A percentile compares a stretch with the other conserved stretches of the same genome.
Evolutionary conservation across 2,888 invertebrate species (phyloP).

Genomic region (Phaedon cochleariae): DNA sequence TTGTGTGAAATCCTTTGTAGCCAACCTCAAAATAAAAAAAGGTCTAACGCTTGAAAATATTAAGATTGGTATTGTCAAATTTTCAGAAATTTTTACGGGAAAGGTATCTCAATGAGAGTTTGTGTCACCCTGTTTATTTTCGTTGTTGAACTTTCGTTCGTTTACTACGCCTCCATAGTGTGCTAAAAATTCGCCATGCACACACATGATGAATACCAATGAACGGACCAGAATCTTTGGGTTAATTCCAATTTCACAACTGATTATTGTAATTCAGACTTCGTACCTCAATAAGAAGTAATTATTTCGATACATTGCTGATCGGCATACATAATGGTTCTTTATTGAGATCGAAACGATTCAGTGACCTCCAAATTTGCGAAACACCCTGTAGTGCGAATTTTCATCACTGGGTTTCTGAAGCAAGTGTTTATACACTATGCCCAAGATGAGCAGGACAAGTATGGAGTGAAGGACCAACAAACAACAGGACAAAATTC

Average conservation of each 20-base stretch:
- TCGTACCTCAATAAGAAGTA: constrained; percentile 27
- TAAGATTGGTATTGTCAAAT: too few relatives aligned
- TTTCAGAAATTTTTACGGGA: too few relatives aligned
- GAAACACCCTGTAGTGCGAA: neutral
- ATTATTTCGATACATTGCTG: constrained; percentile 28
- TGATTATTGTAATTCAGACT: constrained; percentile 29
- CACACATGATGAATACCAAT: constrained; percentile 8
- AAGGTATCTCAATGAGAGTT: neutral
- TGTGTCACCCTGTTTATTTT: neutral
- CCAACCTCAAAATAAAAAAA: too few relatives aligned
- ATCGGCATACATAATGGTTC: constrained; percentile 28
- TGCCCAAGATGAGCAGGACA: too few relatives aligned
- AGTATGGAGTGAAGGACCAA: too few relatives aligned
- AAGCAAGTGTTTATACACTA: neutral
- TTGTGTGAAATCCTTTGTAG: too few relatives aligned
- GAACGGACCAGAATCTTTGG: constrained; percentile 18
- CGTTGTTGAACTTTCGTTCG: neutral
- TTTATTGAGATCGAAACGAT: constrained; percentile 8
- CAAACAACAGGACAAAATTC: too few relatives aligned
- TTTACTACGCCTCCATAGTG: neutral
- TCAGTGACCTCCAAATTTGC: neutral
- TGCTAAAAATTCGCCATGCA: neutral
- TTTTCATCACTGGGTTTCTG: neutral
- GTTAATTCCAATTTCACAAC: constrained; percentile 31
- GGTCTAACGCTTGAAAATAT: too few relatives aligned